Base-by-base conservation (phyloP, 2,113 vertebrate species). In the Cottus gobio region DNA sequence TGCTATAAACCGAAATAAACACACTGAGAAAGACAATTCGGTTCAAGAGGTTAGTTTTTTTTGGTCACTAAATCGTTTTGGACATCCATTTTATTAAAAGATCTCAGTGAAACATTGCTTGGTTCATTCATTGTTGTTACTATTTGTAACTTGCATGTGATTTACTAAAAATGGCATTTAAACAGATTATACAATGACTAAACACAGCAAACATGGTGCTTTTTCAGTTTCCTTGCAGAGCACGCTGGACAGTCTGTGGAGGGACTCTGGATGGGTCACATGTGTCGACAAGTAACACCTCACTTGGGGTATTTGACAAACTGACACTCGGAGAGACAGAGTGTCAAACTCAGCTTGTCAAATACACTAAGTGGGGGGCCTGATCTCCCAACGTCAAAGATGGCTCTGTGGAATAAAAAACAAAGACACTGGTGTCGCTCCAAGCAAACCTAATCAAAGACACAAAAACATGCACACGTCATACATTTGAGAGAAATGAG, bases 301-400 rank as follows among this genome's bases (percentile, higher is more conserved):
- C 97, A 96, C 97, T 99, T 98, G 95, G 97, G 95, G 97, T 99
- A 99, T 99, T 99, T 99, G 97, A 98, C 97, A 99, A 99, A 98
- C 97, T 99, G 97, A 99, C 97, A 99, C 97, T 97, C 95, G 94
- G 92, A 90, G 79, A 96, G 87, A 96, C 64, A 97, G 96, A 98
- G 97, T 99, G 97, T 97, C 95, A 44, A 92, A 96, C 95, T 97
- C 97, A 99, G 97, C 96, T 97, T 96, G 95, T 97, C 97, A 98
- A 98, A 99, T 97, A 99, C 97, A 97, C 97, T 94, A 95, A 99
- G 97, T 85, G 96, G 94, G 88, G 91, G 95, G 97, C 95, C 94
- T 89, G 85, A 79, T 92, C 86, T 48, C 13, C 4, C 31, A 31
- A 13, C 22, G 28, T 26, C 74, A 44, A 13, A 26, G 58, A 39